phyloP scores from a whole-genome alignment of 2,888 invertebrate species.

The Mythimna lalbum region DNA sequence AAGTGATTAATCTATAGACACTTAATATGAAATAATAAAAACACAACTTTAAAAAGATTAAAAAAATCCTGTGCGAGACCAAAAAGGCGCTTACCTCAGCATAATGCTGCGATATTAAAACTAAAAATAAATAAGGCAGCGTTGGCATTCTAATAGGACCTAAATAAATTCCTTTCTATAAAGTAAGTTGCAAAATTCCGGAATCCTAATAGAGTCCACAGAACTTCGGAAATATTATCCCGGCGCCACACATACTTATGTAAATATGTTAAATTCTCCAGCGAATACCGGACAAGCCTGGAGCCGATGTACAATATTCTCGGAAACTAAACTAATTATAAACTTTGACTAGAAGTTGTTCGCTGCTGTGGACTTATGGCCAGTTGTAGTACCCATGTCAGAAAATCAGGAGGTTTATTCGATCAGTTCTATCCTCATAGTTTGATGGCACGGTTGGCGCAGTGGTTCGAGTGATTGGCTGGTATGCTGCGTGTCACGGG shows the following conservation, averaged over 20 bases:
- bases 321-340: slow-evolving; percentile 51
- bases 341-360: slow-evolving; percentile 35
- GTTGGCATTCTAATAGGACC: too few species aligned
- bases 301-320: slow-evolving; percentile 17
- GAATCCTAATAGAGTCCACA: neutral
- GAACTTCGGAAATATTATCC: slow-evolving; percentile 21
- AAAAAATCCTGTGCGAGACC: too few species aligned
- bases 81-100: too few species aligned
- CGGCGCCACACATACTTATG: neutral
- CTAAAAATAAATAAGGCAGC: too few species aligned
- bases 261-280: slow-evolving; percentile 15
- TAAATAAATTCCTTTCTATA: neutral
- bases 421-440: too few species aligned
- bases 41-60: too few species aligned
- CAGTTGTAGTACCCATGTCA: neutral
- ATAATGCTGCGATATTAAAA: too few species aligned
- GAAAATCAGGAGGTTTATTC: slow-evolving; percentile 11
- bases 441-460: too few species aligned
- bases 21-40: too few species aligned
- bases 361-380: neutral
- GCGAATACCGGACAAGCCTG: slow-evolving; percentile 34
- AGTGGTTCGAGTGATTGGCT: too few species aligned
- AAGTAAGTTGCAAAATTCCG: slow-evolving; percentile 1
- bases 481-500: too few species aligned
- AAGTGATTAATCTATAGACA: too few species aligned